phyloP scores from a whole-genome alignment of 2,113 vertebrate species.

The Fulmarus glacialis region DNA sequence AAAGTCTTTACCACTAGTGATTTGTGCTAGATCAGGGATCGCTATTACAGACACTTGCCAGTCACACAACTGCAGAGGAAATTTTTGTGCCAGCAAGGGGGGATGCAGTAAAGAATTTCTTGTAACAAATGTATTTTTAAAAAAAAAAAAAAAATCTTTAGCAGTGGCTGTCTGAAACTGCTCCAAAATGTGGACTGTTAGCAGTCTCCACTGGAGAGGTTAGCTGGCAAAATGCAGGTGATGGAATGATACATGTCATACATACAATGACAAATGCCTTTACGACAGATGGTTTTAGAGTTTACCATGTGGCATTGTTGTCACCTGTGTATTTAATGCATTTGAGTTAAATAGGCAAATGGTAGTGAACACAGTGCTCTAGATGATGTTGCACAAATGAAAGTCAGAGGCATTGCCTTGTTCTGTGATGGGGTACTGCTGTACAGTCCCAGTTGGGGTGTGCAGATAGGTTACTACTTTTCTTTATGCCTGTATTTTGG shows the following conservation, averaged over 20 bases:
- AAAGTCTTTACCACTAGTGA: neutral
- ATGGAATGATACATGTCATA: neutral
- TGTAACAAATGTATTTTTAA: neutral
- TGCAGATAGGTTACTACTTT: neutral
- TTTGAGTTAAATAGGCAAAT: neutral
- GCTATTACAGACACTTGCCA: neutral
- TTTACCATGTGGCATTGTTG: neutral
- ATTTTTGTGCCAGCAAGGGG: rapidly evolving
- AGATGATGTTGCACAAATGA: neutral
- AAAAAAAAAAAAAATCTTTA: neutral
- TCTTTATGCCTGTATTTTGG: neutral
- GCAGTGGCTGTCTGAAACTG: neutral
- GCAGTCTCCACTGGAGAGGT: neutral
- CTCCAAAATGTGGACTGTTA: neutral
- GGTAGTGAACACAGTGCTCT: neutral
- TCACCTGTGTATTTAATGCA: neutral
- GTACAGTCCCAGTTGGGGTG: neutral
- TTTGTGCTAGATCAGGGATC: neutral
- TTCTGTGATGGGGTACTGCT: neutral
- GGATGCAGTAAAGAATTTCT: neutral
- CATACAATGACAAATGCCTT: neutral
- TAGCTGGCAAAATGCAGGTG: neutral
- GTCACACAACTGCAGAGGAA: neutral
- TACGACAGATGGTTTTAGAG: neutral
- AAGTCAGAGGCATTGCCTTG: neutral